Conservation (phyloP, 2,113 vertebrate species). For the Equus quagga region DNA sequence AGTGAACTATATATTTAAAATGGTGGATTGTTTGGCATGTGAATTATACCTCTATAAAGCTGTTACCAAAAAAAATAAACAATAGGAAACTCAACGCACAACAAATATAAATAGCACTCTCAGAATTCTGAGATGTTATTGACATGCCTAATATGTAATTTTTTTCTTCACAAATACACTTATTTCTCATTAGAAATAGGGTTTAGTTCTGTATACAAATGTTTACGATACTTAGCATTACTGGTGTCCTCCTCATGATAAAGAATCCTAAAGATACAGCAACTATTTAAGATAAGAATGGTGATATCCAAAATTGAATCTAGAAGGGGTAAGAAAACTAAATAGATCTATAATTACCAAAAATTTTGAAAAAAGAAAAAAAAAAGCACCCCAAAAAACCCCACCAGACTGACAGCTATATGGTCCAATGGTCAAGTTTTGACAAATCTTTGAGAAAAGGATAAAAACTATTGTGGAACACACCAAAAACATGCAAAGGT, state of each 20-base stretch:
- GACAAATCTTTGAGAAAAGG: not conserved
- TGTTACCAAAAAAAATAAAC: not conserved
- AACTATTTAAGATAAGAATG: slow-evolving; percentile 34
- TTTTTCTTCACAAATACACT: slow-evolving; percentile 23
- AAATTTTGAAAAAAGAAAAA: not conserved
- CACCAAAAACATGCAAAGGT: not conserved
- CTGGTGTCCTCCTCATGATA: not conserved
- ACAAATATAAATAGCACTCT: not conserved
- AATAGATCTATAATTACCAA: not conserved
- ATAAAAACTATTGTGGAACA: not conserved
- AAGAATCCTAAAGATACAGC: not conserved
- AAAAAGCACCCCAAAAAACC: not conserved
- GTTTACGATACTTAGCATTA: not conserved
- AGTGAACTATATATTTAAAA: not conserved
- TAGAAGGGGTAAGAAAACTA: not conserved
- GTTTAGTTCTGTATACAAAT: slow-evolving; percentile 6
- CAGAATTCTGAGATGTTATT: not conserved
- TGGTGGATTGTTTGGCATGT: not conserved
- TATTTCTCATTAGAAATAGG: not conserved
- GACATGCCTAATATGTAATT: not conserved
- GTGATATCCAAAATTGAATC: slow-evolving; percentile 23
- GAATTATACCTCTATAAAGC: not conserved
- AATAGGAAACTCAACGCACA: not conserved
- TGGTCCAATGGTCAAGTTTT: not conserved
- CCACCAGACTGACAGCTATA: not conserved